Conservation (phyloP, 2,888 invertebrate species). For the Odontothrips loti region DNA sequence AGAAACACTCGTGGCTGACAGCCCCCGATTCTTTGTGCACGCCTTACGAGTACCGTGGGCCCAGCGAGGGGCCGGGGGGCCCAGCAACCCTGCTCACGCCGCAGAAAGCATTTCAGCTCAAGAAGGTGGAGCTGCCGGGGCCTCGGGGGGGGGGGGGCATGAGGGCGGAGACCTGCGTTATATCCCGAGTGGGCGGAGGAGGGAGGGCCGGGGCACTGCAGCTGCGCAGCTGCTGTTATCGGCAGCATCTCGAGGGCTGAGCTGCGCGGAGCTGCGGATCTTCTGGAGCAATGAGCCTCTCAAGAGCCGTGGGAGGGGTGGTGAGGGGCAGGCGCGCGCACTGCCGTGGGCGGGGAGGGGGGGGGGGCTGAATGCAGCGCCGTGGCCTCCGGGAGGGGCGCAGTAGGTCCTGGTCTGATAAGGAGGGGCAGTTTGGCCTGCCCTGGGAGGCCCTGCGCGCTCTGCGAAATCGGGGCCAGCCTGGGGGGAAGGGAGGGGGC, state of each 20-base stretch:
- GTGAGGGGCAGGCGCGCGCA: neutral
- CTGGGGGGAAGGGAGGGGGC: neutral
- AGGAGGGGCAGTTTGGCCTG: slow-evolving; percentile 18
- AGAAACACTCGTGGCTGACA: slow-evolving; percentile 15
- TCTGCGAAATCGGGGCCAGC: slow-evolving; percentile 22
- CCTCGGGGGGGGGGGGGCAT: neutral
- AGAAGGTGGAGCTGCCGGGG: no score
- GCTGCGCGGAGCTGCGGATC: slow-evolving; percentile 21
- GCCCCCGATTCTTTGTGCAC: slow-evolving; percentile 7
- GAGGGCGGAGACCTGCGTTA: neutral
- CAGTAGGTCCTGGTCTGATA: slow-evolving; percentile 14
- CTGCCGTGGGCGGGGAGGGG: neutral
- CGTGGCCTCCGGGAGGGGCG: slow-evolving; percentile 21
- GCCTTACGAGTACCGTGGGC: neutral
- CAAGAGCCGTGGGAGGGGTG: neutral
- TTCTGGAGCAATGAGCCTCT: slow-evolving; percentile 19
- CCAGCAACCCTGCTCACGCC: neutral
- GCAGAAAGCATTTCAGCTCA: slow-evolving; percentile 10
- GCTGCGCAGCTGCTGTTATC: slow-evolving; percentile 24
- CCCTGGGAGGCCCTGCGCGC: neutral
- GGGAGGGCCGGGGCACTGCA: slow-evolving; percentile 16
- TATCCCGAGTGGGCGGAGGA: neutral
- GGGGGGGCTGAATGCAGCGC: neutral
- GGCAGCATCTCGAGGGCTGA: slow-evolving; percentile 24
- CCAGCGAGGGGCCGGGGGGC: neutral